phyloP scores from a whole-genome alignment of 2,113 vertebrate genomes.

The Dicrurus megarhynchus region DNA sequence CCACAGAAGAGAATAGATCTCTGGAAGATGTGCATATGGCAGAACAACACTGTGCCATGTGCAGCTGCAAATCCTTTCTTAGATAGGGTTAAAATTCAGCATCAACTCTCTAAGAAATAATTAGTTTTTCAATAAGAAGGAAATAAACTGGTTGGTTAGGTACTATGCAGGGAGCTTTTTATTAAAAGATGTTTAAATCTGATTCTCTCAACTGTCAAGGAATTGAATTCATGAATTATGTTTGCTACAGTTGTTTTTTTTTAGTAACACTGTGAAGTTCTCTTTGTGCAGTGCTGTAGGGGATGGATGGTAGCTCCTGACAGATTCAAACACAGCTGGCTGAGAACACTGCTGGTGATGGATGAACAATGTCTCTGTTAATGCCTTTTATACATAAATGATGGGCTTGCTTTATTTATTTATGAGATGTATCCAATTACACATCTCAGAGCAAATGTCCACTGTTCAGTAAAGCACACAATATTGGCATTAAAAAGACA shows the following conservation, averaged over 20 bases:
- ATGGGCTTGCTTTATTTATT: constrained; percentile 55
- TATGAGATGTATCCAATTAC: constrained; percentile 49
- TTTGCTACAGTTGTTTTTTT: not conserved
- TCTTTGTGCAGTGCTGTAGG: constrained; percentile 7
- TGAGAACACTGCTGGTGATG: constrained; percentile 38
- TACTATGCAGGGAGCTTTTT: not conserved
- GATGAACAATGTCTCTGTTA: constrained; percentile 54
- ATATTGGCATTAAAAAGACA: constrained; percentile 9
- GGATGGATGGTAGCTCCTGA: constrained; percentile 28
- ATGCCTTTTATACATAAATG: constrained; percentile 52
- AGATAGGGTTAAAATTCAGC: not conserved
- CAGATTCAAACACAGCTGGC: constrained; percentile 31
- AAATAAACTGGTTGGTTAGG: constrained; percentile 34
- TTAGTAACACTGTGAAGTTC: not conserved
- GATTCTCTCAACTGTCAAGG: constrained; percentile 22
- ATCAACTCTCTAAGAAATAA: not conserved
- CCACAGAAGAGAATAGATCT: not conserved
- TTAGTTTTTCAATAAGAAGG: constrained; percentile 2
- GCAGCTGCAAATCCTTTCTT: not conserved
- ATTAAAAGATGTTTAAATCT: constrained; percentile 36
- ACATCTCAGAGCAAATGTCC: constrained; percentile 19
- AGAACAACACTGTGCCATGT: not conserved
- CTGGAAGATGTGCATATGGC: not conserved
- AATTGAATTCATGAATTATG: constrained; percentile 17
- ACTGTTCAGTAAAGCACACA: not conserved